Evolutionary conservation across 2,797 vertebrate species (phyloP).

Genomic region (Allobates femoralis): DNA sequence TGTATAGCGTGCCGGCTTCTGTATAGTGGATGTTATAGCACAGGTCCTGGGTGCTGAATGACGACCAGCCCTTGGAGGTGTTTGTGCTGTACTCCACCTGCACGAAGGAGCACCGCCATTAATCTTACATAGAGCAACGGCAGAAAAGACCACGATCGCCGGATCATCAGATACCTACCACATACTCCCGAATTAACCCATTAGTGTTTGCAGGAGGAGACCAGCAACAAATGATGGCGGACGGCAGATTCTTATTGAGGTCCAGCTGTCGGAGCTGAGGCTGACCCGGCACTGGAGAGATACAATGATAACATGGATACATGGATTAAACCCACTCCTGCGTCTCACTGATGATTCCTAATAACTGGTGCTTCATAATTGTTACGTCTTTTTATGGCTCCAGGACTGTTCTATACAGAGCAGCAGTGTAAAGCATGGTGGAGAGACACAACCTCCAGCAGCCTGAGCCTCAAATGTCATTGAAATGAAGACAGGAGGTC

Average conservation of each 20-base stretch:
- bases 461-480: not conserved
- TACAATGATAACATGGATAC: not conserved
- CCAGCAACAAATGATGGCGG: slow-evolving; percentile 84
- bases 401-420: not conserved
- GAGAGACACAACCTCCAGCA: no score
- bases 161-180: slow-evolving; percentile 79
- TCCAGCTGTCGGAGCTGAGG: slow-evolving; percentile 88
- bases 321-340: not conserved
- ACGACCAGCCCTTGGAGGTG: slow-evolving; percentile 84
- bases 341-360: not conserved
- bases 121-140: not conserved
- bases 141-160: not conserved
- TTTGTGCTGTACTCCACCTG: slow-evolving; percentile 89
- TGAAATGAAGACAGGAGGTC: not conserved
- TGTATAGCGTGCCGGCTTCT: slow-evolving; percentile 80
- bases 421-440: not conserved
- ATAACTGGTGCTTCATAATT: not conserved
- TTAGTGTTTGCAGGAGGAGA: slow-evolving; percentile 82
- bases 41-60: slow-evolving; percentile 78
- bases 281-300: slow-evolving; percentile 86
- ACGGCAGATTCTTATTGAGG: slow-evolving; percentile 81
- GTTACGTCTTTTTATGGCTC: not conserved
- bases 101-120: not conserved
- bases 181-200: slow-evolving; percentile 91
- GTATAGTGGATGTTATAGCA: slow-evolving; percentile 81